Evolutionary conservation across 2,113 vertebrate genomes (phyloP).

Genomic region (Cyrtonyx montezumae): DNA sequence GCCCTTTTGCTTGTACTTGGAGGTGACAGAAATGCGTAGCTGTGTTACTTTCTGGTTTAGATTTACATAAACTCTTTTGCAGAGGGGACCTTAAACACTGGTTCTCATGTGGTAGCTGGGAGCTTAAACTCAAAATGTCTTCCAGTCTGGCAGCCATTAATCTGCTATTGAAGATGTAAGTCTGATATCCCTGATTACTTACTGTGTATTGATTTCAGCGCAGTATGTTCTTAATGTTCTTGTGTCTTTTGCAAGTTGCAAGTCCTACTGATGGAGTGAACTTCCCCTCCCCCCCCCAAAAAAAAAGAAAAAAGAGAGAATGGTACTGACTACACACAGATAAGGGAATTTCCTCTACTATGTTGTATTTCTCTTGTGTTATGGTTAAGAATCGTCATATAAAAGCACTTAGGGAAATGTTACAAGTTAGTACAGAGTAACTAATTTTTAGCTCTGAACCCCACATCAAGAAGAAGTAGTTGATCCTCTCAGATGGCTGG

Average conservation of each 20-base stretch:
- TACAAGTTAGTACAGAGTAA: not conserved
- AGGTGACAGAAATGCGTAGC: not conserved
- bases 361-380: not conserved
- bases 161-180: not conserved
- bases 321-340: not conserved
- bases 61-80: not conserved
- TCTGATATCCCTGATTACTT: not conserved
- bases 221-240: not conserved
- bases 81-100: not conserved
- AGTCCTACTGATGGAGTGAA: not conserved
- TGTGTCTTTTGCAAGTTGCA: not conserved
- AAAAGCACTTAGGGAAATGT: not conserved
- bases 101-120: not conserved
- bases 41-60: not conserved
- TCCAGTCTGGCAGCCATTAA: not conserved
- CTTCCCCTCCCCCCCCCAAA: no score
- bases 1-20: constrained; percentile 48
- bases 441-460: not conserved
- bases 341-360: not conserved
- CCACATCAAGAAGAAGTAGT: not conserved
- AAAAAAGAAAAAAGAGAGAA: not conserved
- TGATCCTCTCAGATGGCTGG: not conserved
- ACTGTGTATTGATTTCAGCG: not conserved
- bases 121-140: not conserved
- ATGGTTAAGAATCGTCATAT: not conserved